Base-by-base conservation (phyloP, 2,797 vertebrate genomes). In the Anniella stebbinsi region DNA sequence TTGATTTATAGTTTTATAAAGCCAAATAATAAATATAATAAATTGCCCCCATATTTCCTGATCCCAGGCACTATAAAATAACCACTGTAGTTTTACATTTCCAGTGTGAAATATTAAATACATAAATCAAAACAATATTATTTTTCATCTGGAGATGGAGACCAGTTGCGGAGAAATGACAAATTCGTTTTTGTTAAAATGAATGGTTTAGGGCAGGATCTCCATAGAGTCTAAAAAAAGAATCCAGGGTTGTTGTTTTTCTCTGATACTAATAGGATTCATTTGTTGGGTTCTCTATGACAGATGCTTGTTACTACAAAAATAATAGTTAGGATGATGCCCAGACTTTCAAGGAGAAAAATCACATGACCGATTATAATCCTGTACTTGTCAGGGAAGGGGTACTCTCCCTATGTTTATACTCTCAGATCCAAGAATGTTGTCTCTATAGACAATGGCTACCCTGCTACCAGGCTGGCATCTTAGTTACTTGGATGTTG, bases 1-100 rank as follows among this genome's bases (percentile, higher is more conserved):
- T 96, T 99, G 98, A 99, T 98, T 98, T 98, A 99, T 98, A 97
- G 96, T 97, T 96, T 98, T 98, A 98, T 98, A 98, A 98, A 98
- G 97, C 96, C 98, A 98, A 98, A 98, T 98, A 98, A 98, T 99
- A 98, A 98, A 98, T 97, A 98, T 98, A 98, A 99, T 98, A 97
- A 98, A 99, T 98, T 98, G 96, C 94, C 94, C 95, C 96, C 94
- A 96, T 98, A 98, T 98, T 98, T 99, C 97, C 97, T 98, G 96
- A 97, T 96, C 95, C 95, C 94, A 97, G 97, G 97, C 97, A 96
- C 98, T 98, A 97, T 97, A 97, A 97, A 96, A 94, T 95, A 96
- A 97, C 96, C 95, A 94, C 96, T 96, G 90, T 97, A 98, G 97
- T 98, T 97, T 97, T 97, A 98, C 96, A 97, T 98, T 98, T 98